These are phyloP conservation scores for Microplitis demolitor DNA, from an alignment of 1,140 invertebrate genomes.

Conservation along the genomic window DNA sequence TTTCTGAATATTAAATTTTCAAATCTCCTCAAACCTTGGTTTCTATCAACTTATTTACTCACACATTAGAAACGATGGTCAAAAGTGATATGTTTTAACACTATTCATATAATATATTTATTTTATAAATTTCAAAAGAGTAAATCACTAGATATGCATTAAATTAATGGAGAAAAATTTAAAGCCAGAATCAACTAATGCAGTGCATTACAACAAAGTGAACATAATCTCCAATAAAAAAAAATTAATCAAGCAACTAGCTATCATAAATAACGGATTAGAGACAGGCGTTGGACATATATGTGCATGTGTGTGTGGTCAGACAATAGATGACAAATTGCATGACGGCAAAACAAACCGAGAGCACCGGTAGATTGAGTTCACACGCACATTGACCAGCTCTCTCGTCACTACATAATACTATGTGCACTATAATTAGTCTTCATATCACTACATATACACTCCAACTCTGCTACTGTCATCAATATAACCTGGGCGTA, in stretches of 20 bases:
- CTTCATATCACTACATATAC: neutral
- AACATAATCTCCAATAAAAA: slow-evolving; percentile 21
- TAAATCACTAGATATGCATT: neutral
- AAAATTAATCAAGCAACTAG: slow-evolving; percentile 51
- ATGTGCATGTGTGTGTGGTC: slow-evolving; percentile 28
- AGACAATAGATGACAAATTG: slow-evolving; percentile 57
- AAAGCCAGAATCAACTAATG: neutral
- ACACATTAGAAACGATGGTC: neutral
- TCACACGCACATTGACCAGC: slow-evolving; percentile 16
- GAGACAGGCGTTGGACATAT: neutral
- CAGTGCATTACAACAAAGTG: neutral
- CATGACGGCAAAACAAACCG: slow-evolving; percentile 49
- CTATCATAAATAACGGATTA: slow-evolving; percentile 52
- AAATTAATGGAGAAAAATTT: neutral
- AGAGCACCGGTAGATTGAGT: slow-evolving; percentile 41
- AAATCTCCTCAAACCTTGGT: slow-evolving; percentile 31
- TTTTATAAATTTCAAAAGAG: too few species aligned
- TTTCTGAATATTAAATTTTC: slow-evolving; percentile 48
- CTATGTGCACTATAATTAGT: too few species aligned
- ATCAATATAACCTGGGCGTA: slow-evolving; percentile 43
- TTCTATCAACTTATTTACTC: slow-evolving; percentile 30
- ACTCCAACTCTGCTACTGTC: slow-evolving; percentile 34
- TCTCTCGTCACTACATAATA: slow-evolving; percentile 25
- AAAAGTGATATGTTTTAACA: neutral
- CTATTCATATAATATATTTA: too few species aligned